Evolutionary conservation across 2,113 vertebrate genomes (phyloP).

Genomic region (Climacteris rufus): DNA sequence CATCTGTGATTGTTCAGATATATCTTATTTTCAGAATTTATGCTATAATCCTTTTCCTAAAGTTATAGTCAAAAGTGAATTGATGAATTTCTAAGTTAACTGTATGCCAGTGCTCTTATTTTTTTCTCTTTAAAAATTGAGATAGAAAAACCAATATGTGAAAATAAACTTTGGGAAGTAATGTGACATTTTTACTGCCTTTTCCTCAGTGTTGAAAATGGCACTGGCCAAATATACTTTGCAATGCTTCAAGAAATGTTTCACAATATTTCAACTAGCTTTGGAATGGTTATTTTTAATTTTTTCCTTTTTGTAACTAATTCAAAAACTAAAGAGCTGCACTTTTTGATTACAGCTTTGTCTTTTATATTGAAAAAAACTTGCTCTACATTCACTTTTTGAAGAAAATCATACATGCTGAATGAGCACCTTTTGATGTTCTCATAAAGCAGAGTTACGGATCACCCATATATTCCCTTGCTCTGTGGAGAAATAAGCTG

Average conservation of each 20-base stretch:
- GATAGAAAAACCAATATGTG: conserved; percentile 1
- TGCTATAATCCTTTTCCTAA: neutral
- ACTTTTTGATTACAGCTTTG: neutral
- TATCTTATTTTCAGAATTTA: neutral
- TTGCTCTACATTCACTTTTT: neutral
- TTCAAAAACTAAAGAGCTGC: neutral
- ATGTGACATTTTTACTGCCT: neutral
- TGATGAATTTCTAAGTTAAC: neutral
- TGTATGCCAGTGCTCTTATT: neutral
- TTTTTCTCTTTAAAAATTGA: neutral
- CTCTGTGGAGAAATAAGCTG: neutral
- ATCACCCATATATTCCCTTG: neutral
- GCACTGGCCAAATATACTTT: neutral
- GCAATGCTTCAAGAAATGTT: neutral
- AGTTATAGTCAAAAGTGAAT: neutral
- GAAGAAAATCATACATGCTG: neutral
- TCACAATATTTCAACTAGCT: neutral
- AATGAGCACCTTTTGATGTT: neutral
- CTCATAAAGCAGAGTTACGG: neutral
- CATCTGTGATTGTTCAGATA: neutral
- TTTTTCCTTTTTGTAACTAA: neutral
- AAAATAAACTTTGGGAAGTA: conserved; percentile 7
- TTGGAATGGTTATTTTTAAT: neutral
- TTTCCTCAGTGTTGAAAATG: neutral
- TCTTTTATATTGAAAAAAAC: neutral